Base-by-base conservation (phyloP, 2,797 vertebrate genomes). In the Prunella strophiata region DNA sequence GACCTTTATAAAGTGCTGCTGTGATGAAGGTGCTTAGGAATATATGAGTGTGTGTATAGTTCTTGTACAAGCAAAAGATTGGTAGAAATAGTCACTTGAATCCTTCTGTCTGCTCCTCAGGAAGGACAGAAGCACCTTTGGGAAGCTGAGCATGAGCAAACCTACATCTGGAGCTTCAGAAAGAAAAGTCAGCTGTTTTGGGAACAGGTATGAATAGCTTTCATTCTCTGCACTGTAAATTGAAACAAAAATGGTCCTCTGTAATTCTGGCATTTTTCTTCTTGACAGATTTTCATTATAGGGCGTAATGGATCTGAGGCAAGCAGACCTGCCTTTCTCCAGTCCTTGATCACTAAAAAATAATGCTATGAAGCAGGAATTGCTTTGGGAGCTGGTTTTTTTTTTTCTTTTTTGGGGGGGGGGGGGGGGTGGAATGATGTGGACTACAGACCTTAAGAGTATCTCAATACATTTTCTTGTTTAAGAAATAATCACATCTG, bases 181-280 rank as follows among this genome's bases (percentile, higher is more conserved):
- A 91, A 98, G 98, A 88, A 98, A 99, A 97, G 98, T 98, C 90
- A 99, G 98, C 95, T 98, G 98, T 91, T 99, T 99, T 96, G 98
- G 99, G 51, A 98, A 97, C 97, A 98, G 98, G 98, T 99, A 97
- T 74, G 50, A 18, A 38, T 51, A n/a, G 9, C 8, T 63, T 91
- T 62, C 0, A 0, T 45, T 65, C 10, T 54, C 42, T 61, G 36
- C 16, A 9, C n/a, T 72, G 11, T 88, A 48, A 57, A 70, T 47
- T 47, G 32, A 75, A 75, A 58, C 12, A 47, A 3, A 72, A 57
- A 48, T 32, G 36, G 4, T 73, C 34, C 43, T 34, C 16, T 3
- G 4, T 36, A 1, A 36, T 20, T 74, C 38, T 57, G 51, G 4
- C 4, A 14, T 47, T 79, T 77, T 86, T 85, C 16, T 75, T 79